Percentiles rank a stretch among this genome's conserved stretches.
Evolutionary conservation across 2,797 vertebrate genomes (phyloP).

Genomic region (Chromis chromis): DNA sequence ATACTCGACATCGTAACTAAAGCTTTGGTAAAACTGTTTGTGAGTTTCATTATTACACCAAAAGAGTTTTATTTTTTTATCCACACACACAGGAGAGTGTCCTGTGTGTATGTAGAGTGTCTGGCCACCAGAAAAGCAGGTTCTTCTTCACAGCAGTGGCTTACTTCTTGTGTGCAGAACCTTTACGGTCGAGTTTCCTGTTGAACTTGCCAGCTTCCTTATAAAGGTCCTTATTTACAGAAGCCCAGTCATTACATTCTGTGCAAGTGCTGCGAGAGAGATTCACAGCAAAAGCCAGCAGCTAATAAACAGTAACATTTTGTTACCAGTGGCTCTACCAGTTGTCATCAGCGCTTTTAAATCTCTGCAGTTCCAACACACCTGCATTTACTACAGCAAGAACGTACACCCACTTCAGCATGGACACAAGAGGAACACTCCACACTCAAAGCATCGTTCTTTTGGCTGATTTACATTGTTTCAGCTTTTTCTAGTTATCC

Average conservation of each 20-base stretch:
- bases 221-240: slow-evolving; percentile 25
- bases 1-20: background rate
- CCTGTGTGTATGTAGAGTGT: rapidly evolving
- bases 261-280: background rate
- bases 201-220: slow-evolving; percentile 62
- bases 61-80: background rate
- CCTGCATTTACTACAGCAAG: slow-evolving; percentile 26
- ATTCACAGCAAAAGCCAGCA: slow-evolving; percentile 15
- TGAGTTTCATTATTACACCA: background rate
- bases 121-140: slow-evolving; percentile 50
- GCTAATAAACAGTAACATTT: slow-evolving; percentile 21
- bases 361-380: slow-evolving; percentile 31
- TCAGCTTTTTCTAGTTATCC: slow-evolving; percentile 10
- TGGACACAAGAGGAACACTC: slow-evolving; percentile 13
- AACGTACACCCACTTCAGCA: slow-evolving; percentile 27
- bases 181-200: slow-evolving; percentile 59
- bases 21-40: slow-evolving; percentile 8
- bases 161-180: slow-evolving; percentile 43
- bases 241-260: slow-evolving; percentile 1
- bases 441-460: background rate
- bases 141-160: slow-evolving; percentile 43
- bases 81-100: background rate
- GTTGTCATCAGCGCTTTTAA: slow-evolving; percentile 23
- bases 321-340: background rate
- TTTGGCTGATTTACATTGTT: slow-evolving; percentile 1